phyloP scores from a whole-genome alignment of 2,888 invertebrate species.

The Frankliniella intonsa region DNA sequence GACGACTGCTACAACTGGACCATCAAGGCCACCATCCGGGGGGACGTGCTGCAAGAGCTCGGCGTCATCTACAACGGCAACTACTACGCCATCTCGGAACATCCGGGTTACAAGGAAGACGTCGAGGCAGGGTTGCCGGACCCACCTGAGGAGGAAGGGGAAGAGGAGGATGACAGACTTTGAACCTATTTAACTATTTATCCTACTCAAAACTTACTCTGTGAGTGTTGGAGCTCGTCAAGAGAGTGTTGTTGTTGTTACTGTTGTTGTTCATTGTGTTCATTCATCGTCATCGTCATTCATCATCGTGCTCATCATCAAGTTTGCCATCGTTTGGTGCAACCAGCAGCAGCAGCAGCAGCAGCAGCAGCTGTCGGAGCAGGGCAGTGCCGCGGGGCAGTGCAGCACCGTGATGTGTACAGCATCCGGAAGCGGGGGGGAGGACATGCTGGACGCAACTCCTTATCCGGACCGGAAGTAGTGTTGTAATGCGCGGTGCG shows the following conservation, averaged over 20 bases:
- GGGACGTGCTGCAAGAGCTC: conserved; percentile 83
- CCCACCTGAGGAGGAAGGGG: conserved; percentile 63
- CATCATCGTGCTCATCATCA: not conserved
- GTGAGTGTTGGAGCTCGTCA: conserved; percentile 33
- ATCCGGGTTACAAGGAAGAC: conserved; percentile 88
- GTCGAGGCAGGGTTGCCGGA: conserved; percentile 58
- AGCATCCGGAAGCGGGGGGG: not conserved
- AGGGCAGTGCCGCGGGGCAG: not conserved
- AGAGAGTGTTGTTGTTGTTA: conserved; percentile 32
- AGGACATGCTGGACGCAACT: not conserved
- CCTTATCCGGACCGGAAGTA: not conserved
- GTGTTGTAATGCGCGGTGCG: not conserved
- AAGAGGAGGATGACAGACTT: conserved; percentile 64
- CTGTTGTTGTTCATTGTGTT: conserved; percentile 17
- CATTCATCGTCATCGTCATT: conserved; percentile 19
- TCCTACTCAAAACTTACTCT: conserved; percentile 27
- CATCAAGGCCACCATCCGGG: conserved; percentile 90
- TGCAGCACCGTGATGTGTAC: not conserved
- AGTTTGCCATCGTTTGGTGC: not conserved
- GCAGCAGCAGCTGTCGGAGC: not conserved
- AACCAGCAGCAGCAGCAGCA: conserved; percentile 20
- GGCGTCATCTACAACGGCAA: conserved; percentile 93
- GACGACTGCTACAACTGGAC: conserved; percentile 96
- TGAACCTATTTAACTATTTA: conserved; percentile 42
- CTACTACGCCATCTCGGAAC: conserved; percentile 92